A percentile compares a stretch with the other conserved stretches of the same genome.
These are phyloP conservation scores for Diadromus collaris DNA, from an alignment of 2,888 invertebrate genomes.

Conservation along the genomic window DNA sequence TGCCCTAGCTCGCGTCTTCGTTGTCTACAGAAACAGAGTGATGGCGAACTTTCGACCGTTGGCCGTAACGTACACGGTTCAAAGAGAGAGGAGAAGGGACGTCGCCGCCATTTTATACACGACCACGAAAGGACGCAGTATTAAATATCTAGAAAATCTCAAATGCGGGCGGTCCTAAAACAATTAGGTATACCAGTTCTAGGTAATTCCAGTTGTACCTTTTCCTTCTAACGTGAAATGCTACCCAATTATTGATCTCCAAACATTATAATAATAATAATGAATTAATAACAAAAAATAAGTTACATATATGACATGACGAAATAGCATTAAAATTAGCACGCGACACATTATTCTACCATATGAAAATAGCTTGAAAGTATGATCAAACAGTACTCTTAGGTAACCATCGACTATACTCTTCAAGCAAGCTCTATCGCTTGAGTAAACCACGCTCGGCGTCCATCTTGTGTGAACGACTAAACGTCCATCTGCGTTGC, in stretches of 20 bases:
- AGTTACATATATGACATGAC: not conserved
- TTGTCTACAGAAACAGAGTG: not conserved
- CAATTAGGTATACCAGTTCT: not conserved
- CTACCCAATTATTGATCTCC: not conserved
- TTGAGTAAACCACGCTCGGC: not conserved
- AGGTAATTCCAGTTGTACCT: not conserved
- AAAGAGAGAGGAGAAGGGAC: not conserved
- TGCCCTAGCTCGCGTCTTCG: not conserved
- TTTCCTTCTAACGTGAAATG: not conserved
- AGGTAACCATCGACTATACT: not conserved
- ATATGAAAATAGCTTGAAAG: not conserved
- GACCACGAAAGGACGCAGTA: not conserved
- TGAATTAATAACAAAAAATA: not conserved
- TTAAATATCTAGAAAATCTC: not conserved
- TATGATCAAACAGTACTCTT: not conserved
- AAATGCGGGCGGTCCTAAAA: not conserved
- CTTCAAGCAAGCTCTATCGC: not conserved
- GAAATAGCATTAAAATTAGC: not conserved
- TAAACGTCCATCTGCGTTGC: constrained; percentile 5
- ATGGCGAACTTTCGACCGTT: not conserved
- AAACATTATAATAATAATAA: not conserved
- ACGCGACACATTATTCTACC: not conserved
- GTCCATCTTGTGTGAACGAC: constrained; percentile 22
- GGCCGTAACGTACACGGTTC: not conserved
- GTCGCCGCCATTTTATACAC: not conserved